phyloP scores from a whole-genome alignment of 2,797 vertebrate genomes.

The Numenius phaeopus region DNA sequence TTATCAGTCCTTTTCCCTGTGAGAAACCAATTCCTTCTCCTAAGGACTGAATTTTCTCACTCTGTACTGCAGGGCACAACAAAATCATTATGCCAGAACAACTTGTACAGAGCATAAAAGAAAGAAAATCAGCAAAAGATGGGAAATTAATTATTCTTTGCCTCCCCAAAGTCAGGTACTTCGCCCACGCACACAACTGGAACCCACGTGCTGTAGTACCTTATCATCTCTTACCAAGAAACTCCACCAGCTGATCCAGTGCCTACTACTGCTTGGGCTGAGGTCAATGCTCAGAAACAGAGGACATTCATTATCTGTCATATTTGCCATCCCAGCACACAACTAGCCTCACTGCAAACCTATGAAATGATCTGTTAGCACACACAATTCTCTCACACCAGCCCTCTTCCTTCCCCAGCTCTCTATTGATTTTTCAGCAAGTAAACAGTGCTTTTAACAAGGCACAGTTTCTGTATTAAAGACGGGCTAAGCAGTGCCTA shows the following conservation, averaged over 20 bases:
- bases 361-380: not conserved
- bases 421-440: not conserved
- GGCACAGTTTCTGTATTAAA: not conserved
- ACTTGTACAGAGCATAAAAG: not conserved
- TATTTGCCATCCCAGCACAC: not conserved
- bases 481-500: not conserved
- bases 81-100: not conserved
- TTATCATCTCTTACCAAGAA: not conserved
- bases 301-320: rapidly evolving
- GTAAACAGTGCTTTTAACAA: not conserved
- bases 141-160: not conserved
- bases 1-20: not conserved
- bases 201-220: rapidly evolving
- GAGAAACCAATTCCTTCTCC: not conserved
- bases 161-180: not conserved
- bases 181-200: rapidly evolving
- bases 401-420: not conserved
- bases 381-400: not conserved
- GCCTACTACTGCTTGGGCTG: not conserved
- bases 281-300: not conserved
- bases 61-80: not conserved
- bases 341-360: not conserved
- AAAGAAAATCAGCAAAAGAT: not conserved
- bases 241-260: not conserved
- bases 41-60: not conserved